phyloP scores from a whole-genome alignment of 2,113 vertebrate genomes.

The Lasiurus cinereus region DNA sequence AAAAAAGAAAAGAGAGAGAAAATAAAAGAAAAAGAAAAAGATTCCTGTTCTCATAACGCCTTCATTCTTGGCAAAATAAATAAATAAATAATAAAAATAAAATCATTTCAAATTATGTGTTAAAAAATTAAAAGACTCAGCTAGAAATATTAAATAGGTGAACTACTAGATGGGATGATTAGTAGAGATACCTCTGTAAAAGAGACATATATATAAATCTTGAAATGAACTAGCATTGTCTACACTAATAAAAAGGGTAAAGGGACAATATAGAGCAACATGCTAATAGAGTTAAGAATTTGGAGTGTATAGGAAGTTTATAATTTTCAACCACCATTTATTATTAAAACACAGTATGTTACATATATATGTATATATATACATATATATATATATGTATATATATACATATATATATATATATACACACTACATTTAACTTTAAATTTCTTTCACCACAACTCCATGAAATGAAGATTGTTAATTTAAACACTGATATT shows the following conservation, averaged over 20 bases:
- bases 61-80: not conserved
- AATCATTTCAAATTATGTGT: not conserved
- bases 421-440: not conserved
- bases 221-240: not conserved
- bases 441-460: not conserved
- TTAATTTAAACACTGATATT: not conserved
- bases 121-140: not conserved
- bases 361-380: not conserved
- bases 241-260: not conserved
- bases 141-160: not conserved
- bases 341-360: not conserved
- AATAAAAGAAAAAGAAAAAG: not conserved
- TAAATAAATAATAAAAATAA: not conserved
- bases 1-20: not conserved
- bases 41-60: not conserved
- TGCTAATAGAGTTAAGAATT: not conserved
- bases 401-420: not conserved
- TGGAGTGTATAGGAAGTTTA: not conserved
- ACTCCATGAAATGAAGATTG: not conserved
- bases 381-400: not conserved
- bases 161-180: not conserved
- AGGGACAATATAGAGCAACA: not conserved
- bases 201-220: not conserved
- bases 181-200: not conserved
- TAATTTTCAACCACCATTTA: not conserved